A percentile compares a stretch with the other conserved stretches of the same genome.
Evolutionary conservation across 2,113 vertebrate genomes (phyloP).

Genomic region (Mystacornis crossleyi): DNA sequence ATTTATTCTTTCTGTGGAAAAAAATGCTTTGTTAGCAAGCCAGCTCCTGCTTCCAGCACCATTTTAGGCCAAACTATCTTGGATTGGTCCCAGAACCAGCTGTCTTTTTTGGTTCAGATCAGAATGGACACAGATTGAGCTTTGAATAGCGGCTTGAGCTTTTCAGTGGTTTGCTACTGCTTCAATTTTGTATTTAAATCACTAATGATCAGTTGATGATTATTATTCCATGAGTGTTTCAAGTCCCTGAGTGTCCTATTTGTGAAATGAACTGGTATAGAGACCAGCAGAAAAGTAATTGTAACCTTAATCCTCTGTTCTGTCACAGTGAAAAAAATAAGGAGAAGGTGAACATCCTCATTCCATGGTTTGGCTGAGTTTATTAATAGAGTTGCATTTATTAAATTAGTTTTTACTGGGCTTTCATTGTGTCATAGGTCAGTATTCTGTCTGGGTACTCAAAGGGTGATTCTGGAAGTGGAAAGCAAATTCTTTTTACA

Average conservation of each 20-base stretch:
- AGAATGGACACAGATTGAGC: background rate
- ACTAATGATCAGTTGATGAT: background rate
- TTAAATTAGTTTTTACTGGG: background rate
- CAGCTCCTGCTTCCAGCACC: background rate
- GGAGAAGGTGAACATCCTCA: background rate
- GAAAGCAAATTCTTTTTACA: background rate
- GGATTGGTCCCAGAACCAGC: background rate
- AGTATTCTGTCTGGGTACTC: background rate
- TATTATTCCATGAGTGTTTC: background rate
- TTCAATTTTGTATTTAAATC: background rate
- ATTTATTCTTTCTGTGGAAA: background rate
- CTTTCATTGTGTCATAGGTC: background rate
- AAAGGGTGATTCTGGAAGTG: background rate
- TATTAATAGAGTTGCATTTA: background rate
- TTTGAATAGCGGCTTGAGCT: background rate
- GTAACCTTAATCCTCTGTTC: background rate
- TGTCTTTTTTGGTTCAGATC: background rate
- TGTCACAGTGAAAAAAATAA: background rate
- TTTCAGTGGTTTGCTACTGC: background rate
- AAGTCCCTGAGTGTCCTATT: background rate
- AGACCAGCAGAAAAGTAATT: background rate
- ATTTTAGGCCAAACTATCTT: background rate
- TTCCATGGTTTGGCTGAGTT: background rate
- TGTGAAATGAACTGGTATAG: background rate
- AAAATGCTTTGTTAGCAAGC: background rate